Conservation (phyloP, 2,797 vertebrate genomes). For the Tangara arthus region DNA sequence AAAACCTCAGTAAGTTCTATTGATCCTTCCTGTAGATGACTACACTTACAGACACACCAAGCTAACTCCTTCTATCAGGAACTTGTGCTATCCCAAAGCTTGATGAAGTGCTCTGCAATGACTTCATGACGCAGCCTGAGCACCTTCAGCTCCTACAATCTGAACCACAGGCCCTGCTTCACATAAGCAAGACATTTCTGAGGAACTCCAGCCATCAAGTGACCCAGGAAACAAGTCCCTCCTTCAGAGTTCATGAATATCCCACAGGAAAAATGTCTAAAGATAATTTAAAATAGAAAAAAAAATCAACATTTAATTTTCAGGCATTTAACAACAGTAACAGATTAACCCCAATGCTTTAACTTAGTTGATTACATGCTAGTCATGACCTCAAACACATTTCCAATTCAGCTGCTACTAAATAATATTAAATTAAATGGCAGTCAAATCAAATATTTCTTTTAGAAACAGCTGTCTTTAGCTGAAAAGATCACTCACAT, state of each 20-base stretch:
- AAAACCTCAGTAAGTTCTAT: not conserved
- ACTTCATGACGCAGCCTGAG: not conserved
- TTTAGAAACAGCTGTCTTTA: not conserved
- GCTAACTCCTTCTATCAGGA: not conserved
- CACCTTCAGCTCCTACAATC: not conserved
- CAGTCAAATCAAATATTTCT: not conserved
- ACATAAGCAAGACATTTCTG: not conserved
- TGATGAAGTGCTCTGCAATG: not conserved
- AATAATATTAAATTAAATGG: not conserved
- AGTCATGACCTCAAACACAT: not conserved
- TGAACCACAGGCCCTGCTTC: not conserved
- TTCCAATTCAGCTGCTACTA: not conserved
- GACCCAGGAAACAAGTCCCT: not conserved
- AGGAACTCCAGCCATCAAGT: not conserved
- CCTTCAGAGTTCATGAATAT: not conserved
- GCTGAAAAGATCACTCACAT: not conserved
- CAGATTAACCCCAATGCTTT: not conserved
- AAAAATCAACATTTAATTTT: not conserved
- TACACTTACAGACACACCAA: not conserved
- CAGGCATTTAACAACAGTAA: not conserved
- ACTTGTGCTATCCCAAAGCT: not conserved
- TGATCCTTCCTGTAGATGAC: no score
- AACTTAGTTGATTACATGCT: not conserved
- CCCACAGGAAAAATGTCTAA: not conserved
- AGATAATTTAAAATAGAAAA: not conserved